Conservation (phyloP, 2,888 invertebrate genomes). For the Eupithecia insigniata region DNA sequence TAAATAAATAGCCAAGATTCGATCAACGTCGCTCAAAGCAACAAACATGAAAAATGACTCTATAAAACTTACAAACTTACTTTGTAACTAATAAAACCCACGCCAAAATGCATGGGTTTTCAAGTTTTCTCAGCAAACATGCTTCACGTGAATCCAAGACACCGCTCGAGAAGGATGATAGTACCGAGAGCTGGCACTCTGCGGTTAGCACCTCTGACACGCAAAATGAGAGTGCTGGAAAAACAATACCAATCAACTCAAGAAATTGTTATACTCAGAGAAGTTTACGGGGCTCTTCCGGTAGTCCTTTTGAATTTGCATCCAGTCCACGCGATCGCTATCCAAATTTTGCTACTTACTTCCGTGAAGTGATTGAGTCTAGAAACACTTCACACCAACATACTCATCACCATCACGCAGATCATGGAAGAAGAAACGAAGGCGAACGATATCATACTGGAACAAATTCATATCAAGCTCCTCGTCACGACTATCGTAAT, state of each 20-base stretch:
- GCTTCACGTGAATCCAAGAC: constrained; percentile 60
- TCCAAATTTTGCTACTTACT: constrained; percentile 77
- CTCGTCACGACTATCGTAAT: constrained; percentile 75
- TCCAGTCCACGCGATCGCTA: constrained; percentile 77
- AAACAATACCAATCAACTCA: constrained; percentile 64
- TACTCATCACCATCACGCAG: constrained; percentile 64
- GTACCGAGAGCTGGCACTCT: constrained; percentile 78
- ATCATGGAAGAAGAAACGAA: constrained; percentile 63
- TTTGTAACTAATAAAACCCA: constrained; percentile 12
- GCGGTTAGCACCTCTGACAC: constrained; percentile 62
- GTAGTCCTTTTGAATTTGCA: constrained; percentile 68
- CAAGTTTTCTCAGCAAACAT: constrained; percentile 73
- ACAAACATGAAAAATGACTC: constrained; percentile 8
- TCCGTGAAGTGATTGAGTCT: constrained; percentile 72
- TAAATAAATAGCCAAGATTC: constrained; percentile 47
- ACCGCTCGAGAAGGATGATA: constrained; percentile 70
- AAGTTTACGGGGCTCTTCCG: constrained; percentile 60
- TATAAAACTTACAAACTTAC: not conserved
- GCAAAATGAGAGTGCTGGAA: constrained; percentile 54
- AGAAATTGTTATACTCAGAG: constrained; percentile 63
- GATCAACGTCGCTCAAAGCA: constrained; percentile 38
- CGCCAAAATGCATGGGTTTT: constrained; percentile 77
- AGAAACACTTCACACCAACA: constrained; percentile 58
- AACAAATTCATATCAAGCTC: constrained; percentile 63
- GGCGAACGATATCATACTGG: constrained; percentile 66